Percentiles rank a stretch among this genome's conserved stretches.
These are phyloP conservation scores for Phrynocephalus forsythii DNA, from an alignment of 2,797 vertebrate species.

Conservation along the genomic window DNA sequence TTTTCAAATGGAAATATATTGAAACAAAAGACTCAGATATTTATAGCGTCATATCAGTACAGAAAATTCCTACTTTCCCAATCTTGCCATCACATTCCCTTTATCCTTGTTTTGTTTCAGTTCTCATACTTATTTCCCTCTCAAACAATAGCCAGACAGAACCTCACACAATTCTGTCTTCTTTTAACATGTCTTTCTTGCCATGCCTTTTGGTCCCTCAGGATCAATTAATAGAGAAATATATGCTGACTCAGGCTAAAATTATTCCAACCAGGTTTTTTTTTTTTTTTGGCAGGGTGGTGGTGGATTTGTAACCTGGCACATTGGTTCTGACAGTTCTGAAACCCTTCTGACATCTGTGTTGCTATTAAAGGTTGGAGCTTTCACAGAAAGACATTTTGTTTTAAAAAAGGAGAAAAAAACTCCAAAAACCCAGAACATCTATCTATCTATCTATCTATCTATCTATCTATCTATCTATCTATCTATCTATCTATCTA, in stretches of 20 bases:
- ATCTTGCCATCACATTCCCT: background rate
- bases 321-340: too few species aligned
- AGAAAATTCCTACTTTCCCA: background rate
- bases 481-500: too few species aligned
- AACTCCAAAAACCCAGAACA: too few species aligned
- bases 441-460: too few species aligned
- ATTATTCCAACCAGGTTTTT: too few species aligned
- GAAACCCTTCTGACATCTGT: too few species aligned
- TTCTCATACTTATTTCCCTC: background rate
- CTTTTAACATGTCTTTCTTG: background rate
- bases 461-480: too few species aligned
- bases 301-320: too few species aligned
- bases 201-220: background rate
- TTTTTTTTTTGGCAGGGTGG: too few species aligned
- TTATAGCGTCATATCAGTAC: background rate
- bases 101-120: background rate
- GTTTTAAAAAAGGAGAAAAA: background rate
- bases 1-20: slow-evolving; percentile 2
- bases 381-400: background rate
- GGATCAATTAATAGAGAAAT: background rate
- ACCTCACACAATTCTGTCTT: background rate
- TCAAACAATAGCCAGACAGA: background rate
- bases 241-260: background rate
- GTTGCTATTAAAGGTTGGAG: too few species aligned
- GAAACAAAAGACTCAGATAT: background rate